phyloP scores from a whole-genome alignment of 2,888 invertebrate genomes.

The Amphipoea lucens region DNA sequence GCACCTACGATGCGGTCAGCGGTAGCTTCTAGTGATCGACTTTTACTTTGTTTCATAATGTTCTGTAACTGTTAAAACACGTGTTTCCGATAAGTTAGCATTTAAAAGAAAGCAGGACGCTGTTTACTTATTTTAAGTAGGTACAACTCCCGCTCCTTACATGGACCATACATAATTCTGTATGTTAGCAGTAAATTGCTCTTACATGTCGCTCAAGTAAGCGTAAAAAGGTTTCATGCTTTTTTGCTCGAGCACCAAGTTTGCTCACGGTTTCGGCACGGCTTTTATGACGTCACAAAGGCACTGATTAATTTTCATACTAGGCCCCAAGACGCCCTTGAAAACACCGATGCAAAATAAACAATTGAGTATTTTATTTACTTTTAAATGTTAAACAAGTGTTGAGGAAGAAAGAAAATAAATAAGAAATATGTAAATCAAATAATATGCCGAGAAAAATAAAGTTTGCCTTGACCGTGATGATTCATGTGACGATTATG shows the following conservation, averaged over 20 bases:
- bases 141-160: conserved; percentile 16
- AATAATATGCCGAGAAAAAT: conserved; percentile 48
- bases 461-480: conserved; percentile 56
- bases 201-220: conserved; percentile 79
- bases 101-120: conserved; percentile 12
- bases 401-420: conserved; percentile 47
- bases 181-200: conserved; percentile 77
- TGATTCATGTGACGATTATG: conserved; percentile 47
- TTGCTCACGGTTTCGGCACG: conserved; percentile 69
- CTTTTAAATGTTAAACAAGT: conserved; percentile 46
- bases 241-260: conserved; percentile 70
- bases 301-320: conserved; percentile 64
- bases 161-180: conserved; percentile 58
- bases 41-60: background rate
- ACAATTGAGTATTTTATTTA: conserved; percentile 34
- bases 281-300: conserved; percentile 73
- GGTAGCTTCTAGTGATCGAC: no score
- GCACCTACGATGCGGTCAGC: no score
- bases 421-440: conserved; percentile 57
- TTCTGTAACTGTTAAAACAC: background rate
- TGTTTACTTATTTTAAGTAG: conserved; percentile 18
- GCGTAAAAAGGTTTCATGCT: conserved; percentile 73
- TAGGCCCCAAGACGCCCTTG: conserved; percentile 28
- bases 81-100: background rate
- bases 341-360: conserved; percentile 30